Conservation (phyloP, 2,797 vertebrate species). For the Eremophila alpestris region DNA sequence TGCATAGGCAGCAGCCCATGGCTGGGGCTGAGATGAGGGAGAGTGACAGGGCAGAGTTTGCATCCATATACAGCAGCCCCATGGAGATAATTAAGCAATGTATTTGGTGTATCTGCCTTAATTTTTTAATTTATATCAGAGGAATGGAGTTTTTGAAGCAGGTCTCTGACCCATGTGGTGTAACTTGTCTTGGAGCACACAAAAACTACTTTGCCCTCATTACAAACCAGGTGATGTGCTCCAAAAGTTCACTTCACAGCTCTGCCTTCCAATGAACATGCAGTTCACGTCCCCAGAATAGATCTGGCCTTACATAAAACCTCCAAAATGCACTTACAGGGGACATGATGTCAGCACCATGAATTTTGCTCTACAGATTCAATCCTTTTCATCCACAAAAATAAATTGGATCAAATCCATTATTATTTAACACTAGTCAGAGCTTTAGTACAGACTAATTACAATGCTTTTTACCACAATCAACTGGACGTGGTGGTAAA, state of each 20-base stretch:
- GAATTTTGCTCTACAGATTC: not conserved
- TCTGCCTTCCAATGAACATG: not conserved
- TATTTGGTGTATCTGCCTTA: not conserved
- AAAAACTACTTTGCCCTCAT: not conserved
- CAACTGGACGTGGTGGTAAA: not conserved
- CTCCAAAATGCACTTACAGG: fast-evolving
- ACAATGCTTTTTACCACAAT: not conserved
- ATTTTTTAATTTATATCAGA: not conserved
- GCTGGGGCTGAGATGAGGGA: not conserved
- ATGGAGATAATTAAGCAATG: not conserved
- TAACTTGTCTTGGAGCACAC: not conserved
- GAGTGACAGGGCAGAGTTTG: not conserved
- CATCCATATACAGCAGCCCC: not conserved
- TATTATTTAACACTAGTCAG: not conserved
- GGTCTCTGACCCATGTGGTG: not conserved
- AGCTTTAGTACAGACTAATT: not conserved
- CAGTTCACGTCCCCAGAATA: not conserved
- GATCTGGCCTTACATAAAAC: not conserved
- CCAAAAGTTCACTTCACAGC: not conserved
- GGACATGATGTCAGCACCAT: not conserved
- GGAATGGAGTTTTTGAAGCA: not conserved
- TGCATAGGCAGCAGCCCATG: not conserved
- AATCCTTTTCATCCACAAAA: not conserved
- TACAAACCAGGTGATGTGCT: not conserved
- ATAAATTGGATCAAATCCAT: not conserved